Evolutionary conservation across 2,797 vertebrate species (phyloP).

Genomic region (Siniperca obscura): DNA sequence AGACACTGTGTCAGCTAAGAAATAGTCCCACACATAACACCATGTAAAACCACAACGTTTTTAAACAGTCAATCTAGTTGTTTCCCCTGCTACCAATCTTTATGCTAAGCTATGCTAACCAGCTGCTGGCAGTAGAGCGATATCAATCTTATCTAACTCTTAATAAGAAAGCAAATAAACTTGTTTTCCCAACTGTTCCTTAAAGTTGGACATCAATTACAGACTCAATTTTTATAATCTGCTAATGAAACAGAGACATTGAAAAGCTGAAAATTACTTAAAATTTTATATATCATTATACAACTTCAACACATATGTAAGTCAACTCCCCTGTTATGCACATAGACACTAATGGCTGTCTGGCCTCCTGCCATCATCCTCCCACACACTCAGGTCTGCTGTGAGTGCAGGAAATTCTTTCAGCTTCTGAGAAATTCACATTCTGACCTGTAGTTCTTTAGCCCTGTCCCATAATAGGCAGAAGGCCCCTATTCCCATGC

Average conservation of each 20-base stretch:
- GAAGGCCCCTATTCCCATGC: constrained; percentile 65
- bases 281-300: neutral
- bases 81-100: too few species aligned
- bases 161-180: neutral
- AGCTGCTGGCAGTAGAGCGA: neutral
- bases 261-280: neutral
- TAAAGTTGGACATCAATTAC: neutral
- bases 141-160: neutral
- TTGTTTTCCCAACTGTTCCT: neutral
- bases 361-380: constrained; percentile 55
- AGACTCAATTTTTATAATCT: neutral
- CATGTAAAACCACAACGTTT: neutral
- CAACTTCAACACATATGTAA: neutral
- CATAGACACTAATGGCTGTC: neutral
- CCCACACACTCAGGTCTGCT: constrained; percentile 50
- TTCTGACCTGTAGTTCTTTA: constrained; percentile 64
- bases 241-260: neutral
- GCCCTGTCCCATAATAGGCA: constrained; percentile 40
- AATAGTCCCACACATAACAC: neutral
- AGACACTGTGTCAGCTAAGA: neutral
- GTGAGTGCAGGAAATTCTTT: constrained; percentile 67
- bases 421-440: constrained; percentile 71
- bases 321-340: neutral
- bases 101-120: neutral
- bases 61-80: neutral